Base-by-base conservation (phyloP, 2,113 vertebrate species). In the Gorsachius goisagi region DNA sequence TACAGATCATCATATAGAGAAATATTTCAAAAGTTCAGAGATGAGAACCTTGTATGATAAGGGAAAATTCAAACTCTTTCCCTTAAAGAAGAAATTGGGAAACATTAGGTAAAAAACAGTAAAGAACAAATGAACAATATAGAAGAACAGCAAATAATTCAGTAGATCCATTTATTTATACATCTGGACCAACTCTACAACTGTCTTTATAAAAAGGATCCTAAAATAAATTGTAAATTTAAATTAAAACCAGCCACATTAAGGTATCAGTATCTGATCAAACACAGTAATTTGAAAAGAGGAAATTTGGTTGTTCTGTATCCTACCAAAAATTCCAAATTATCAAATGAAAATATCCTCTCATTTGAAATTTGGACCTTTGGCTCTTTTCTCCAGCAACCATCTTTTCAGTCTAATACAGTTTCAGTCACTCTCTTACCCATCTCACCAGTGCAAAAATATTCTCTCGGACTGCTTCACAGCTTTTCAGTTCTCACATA, bases 1-100 rank as follows among this genome's bases (percentile, higher is more conserved):
- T 2, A 4, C 2, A 56, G 23, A 73, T 17, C 16, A 33, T 20
- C 32, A 45, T 6, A 52, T 0, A n/a, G 4, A 37, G 21, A 79
- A 79, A 33, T 59, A 63, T 22, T 28, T 58, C 0, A 11, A 10
- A 75, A 78, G 7, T 72, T 50, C 81, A 72, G 27, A 63, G 10
- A 53, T 13, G 1, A 86, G 47, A 86, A 45, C 2, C 5, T 58
- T 58, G 6, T 20, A n/a, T 1, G 5, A 17, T 27, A 62, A 23
- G 3, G 4, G 12, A 86, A 71, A 89, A 72, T 53, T 74, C 26
- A 91, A 89, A 47, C 15, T 75, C 60, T 52, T 22, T 27, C 56
- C 23, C 16, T 14, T 39, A 24, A 67, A 73, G 27, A 62, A 8
- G 22, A 47, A 24, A 64, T 37, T 41, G 60, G 9, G 7, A 78